phyloP scores from a whole-genome alignment of 2,113 vertebrate species.

The Ceratotherium simum region DNA sequence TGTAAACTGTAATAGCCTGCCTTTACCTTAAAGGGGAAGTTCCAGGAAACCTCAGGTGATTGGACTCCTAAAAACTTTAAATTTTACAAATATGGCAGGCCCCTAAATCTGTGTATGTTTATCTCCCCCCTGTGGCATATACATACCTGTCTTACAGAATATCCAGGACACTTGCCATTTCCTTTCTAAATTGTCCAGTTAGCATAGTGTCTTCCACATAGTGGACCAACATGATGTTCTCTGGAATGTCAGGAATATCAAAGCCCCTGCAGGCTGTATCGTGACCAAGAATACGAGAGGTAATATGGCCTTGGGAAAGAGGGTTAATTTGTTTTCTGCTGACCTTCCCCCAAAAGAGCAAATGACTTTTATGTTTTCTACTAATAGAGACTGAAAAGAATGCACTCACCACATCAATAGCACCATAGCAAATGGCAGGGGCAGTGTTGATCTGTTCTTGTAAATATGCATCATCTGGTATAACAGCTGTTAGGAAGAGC shows the following conservation, averaged over 20 bases:
- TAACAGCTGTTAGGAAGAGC: neutral
- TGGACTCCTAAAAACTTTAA: neutral
- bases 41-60: neutral
- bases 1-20: neutral
- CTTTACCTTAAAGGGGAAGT: neutral
- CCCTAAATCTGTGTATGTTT: neutral
- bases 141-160: neutral
- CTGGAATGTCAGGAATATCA: neutral
- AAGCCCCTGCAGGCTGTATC: neutral
- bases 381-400: neutral
- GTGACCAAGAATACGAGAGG: neutral
- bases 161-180: neutral
- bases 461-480: neutral
- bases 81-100: neutral
- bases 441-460: neutral
- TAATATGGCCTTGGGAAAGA: neutral
- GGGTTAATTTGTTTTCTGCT: neutral
- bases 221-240: neutral
- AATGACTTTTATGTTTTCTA: neutral
- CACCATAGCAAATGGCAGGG: neutral
- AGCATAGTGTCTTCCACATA: neutral
- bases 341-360: neutral
- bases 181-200: neutral
- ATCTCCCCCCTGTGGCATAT: neutral
- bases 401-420: neutral